Conservation (phyloP, 2,888 invertebrate genomes). For the Catotricha subobsoleta region DNA sequence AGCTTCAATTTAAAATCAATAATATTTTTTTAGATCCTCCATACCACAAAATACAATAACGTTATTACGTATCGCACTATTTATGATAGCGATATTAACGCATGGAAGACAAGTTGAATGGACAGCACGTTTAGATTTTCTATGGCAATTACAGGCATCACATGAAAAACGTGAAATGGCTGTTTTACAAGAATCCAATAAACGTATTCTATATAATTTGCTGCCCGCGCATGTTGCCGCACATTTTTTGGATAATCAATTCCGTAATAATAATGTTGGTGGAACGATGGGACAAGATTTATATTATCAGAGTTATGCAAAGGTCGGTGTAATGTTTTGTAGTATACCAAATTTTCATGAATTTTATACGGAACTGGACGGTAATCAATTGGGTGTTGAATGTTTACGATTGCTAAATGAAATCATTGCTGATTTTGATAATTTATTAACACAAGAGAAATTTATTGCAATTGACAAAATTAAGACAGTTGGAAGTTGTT, state of each 20-base stretch:
- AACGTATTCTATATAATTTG: constrained; percentile 73
- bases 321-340: constrained; percentile 81
- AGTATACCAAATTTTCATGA: constrained; percentile 89
- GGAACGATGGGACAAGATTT: constrained; percentile 65
- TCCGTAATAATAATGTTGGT: constrained; percentile 53
- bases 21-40: constrained; percentile 34
- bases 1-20: constrained; percentile 6
- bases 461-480: constrained; percentile 83
- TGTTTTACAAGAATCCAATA: constrained; percentile 76
- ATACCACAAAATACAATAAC: constrained; percentile 63
- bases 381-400: constrained; percentile 81
- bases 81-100: constrained; percentile 64
- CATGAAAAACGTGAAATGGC: constrained; percentile 89
- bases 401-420: constrained; percentile 75
- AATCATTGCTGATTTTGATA: constrained; percentile 83
- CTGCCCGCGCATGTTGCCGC: constrained; percentile 82
- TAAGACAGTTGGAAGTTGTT: constrained; percentile 83
- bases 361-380: constrained; percentile 83
- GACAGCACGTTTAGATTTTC: constrained; percentile 69
- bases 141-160: constrained; percentile 71
- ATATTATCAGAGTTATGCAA: constrained; percentile 81
- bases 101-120: constrained; percentile 67
- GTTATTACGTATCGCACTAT: constrained; percentile 62
- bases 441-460: constrained; percentile 58
- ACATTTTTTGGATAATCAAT: constrained; percentile 79